phyloP scores from a whole-genome alignment of 2,797 vertebrate genomes.

The Paramormyrops hopkinsi region DNA sequence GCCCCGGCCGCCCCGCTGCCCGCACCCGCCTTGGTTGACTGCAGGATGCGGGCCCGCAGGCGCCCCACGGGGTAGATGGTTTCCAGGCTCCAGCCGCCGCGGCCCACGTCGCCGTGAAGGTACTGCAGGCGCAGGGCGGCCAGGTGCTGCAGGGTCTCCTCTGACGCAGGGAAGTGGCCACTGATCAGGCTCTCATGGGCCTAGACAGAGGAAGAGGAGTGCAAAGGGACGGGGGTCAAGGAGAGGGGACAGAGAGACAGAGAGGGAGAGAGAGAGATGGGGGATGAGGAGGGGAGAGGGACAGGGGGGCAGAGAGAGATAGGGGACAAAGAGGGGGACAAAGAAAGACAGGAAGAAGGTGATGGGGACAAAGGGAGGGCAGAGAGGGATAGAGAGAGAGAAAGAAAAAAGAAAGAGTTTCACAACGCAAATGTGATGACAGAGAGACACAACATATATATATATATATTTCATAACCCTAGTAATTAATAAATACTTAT shows the following conservation, averaged over 20 bases:
- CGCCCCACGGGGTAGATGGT: conserved; percentile 76
- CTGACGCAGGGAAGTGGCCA: conserved; percentile 81
- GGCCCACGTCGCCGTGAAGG: conserved; percentile 70
- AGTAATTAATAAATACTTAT: background rate
- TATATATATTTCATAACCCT: background rate
- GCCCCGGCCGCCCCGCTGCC: conserved; percentile 35
- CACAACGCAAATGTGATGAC: background rate
- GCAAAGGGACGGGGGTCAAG: background rate
- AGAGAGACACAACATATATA: background rate
- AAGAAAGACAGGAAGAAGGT: background rate
- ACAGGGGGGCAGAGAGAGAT: background rate
- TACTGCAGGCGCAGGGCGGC: conserved; percentile 82
- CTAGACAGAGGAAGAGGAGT: conserved; percentile 44
- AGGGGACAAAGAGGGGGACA: background rate
- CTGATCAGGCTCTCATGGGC: conserved; percentile 83
- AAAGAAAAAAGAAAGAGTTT: background rate
- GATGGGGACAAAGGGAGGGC: no score
- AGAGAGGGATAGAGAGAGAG: background rate
- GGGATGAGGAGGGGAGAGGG: no score
- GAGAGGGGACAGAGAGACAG: background rate
- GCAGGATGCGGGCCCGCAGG: conserved; percentile 75
- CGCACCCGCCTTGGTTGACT: conserved; percentile 72
- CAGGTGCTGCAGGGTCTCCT: conserved; percentile 82
- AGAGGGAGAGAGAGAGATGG: background rate
- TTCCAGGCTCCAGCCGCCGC: conserved; percentile 71